These are phyloP conservation scores for Struthio camelus DNA, from an alignment of 2,113 vertebrate species.

Conservation along the genomic window DNA sequence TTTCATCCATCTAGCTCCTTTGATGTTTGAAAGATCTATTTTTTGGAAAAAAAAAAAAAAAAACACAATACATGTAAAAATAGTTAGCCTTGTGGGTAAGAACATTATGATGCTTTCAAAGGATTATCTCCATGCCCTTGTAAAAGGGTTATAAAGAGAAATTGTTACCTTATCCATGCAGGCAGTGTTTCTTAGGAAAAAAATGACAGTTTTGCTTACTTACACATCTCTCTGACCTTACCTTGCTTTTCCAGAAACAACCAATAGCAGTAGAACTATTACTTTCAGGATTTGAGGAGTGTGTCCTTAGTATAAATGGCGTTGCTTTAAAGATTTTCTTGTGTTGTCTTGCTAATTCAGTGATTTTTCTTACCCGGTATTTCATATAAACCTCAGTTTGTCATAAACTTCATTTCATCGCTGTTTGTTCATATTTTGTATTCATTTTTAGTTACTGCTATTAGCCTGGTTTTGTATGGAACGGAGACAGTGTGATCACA, in stretches of 20 bases:
- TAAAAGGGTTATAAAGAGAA: neutral
- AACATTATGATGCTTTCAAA: neutral
- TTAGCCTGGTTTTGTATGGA: neutral
- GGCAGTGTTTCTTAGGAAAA: neutral
- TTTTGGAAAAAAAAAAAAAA: neutral
- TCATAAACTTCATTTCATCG: neutral
- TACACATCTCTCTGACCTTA: neutral
- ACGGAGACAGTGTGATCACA: neutral
- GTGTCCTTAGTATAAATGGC: neutral
- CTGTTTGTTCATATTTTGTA: neutral
- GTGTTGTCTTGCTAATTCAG: neutral
- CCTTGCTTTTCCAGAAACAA: neutral
- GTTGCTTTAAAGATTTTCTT: neutral
- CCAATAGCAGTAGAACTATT: neutral
- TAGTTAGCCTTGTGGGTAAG: neutral
- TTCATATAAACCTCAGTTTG: neutral
- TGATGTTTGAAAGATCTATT: neutral
- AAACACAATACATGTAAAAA: neutral
- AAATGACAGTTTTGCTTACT: neutral
- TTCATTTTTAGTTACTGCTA: neutral
- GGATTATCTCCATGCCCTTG: accelerated
- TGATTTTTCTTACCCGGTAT: neutral
- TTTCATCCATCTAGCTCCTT: neutral
- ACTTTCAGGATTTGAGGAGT: neutral
- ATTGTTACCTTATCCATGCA: neutral